Base-by-base conservation (phyloP, 1,140 invertebrate genomes). In the Pomphorhynchus laevis region DNA sequence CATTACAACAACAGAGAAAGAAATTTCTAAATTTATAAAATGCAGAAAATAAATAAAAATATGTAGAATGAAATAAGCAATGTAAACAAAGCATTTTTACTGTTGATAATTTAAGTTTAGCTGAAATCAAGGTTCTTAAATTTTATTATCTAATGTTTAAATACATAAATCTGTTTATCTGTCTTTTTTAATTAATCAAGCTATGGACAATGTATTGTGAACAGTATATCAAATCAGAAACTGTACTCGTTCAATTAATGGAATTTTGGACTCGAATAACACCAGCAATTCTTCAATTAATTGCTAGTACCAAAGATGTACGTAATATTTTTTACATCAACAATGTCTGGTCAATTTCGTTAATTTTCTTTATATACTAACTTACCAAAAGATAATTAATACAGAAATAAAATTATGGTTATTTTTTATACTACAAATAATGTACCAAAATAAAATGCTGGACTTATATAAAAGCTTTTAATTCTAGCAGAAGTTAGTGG, bases 201-300 rank as follows among this genome's bases (percentile, higher is more conserved):
- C 59, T 95, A 34, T 98, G 86, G 86, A 95, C 84, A 0, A 69
- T 95, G 47, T 98, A 95, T 53, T 68, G 91, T 53, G 86, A 93
- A 56, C 72, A 77, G 57, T 62, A 71, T 44, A 69, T 75, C 4
- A 50, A 50, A 12, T 48, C 57, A 21, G 49, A 66, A 65, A 50
- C 47, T 38, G 41, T 35, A 9, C 23, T 43, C 4, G 45, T 48
- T 20, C 72, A 79, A 46, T 63, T 91, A n/a, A 68, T 86, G 47
- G 84, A 95, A 57, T 95, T 95, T 63, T 98, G 86, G 86, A 72
- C 72, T 4, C 79, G 89, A 60, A 72, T 95, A 1, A 91, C 84
- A 16, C 84, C 80, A 0, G 74, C 71, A 39, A 71, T 98, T 44
- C 56, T 95, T 23, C 76, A 91, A 55, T 59, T 95, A 20, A 67